Evolutionary conservation across 2,888 invertebrate genomes (phyloP).

Genomic region (Tetramorium bicarinatum): DNA sequence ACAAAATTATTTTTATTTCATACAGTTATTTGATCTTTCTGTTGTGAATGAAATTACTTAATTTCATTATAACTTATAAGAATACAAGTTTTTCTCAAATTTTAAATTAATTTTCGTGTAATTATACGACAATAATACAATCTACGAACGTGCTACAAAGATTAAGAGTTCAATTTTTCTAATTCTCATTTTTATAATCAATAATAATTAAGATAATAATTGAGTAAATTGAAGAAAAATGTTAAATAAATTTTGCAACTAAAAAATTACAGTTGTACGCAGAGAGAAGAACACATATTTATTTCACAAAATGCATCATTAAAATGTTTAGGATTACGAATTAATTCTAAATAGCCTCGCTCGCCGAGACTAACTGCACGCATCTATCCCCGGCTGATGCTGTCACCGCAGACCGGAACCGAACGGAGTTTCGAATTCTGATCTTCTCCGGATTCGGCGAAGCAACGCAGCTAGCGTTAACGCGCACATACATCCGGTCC

Average conservation of each 20-base stretch:
- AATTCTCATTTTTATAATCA: neutral
- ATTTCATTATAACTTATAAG: neutral
- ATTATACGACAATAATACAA: neutral
- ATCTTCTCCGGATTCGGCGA: conserved; percentile 65
- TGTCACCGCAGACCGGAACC: conserved; percentile 38
- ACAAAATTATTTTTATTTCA: neutral
- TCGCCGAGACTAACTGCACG: neutral
- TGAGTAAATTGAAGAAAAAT: neutral
- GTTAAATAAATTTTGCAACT: conserved; percentile 14
- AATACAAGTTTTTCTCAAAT: neutral
- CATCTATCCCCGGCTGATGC: conserved; percentile 19
- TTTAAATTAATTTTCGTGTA: neutral
- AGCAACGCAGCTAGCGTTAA: conserved; percentile 65
- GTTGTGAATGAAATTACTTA: neutral
- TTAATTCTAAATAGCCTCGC: conserved; percentile 5
- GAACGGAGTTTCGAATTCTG: conserved; percentile 71
- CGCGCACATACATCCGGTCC: conserved; percentile 74
- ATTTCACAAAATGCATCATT: neutral
- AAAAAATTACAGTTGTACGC: neutral
- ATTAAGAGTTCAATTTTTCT: neutral
- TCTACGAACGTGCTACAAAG: neutral
- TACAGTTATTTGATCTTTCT: neutral
- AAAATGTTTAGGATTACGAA: neutral
- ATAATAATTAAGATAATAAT: neutral
- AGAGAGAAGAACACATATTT: neutral